Evolutionary conservation across 1,140 invertebrate genomes (phyloP).

Genomic region (Notospermus geniculatus): DNA sequence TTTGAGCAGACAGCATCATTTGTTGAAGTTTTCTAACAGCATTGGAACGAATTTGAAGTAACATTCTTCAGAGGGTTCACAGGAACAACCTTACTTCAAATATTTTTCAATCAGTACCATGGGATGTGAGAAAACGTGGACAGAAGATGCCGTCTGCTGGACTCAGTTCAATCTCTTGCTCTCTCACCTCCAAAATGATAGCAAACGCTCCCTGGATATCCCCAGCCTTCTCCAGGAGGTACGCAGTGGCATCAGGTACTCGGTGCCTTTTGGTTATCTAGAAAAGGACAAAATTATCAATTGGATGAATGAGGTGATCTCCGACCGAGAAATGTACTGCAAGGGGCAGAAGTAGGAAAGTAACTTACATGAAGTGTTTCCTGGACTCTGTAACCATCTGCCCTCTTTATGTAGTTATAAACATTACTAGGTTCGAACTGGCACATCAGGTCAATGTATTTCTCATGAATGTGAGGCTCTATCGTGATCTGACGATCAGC

Average conservation of each 20-base stretch:
- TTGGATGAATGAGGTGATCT: no score
- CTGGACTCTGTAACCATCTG: conserved; percentile 57
- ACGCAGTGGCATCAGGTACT: conserved; percentile 59
- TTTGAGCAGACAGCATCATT: no score
- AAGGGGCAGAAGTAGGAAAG: no score
- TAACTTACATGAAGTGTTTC: conserved; percentile 54
- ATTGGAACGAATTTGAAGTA: no score
- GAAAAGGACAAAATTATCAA: conserved; percentile 16
- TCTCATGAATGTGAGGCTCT: conserved; percentile 47
- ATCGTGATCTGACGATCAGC: conserved; percentile 42
- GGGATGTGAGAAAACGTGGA: no score
- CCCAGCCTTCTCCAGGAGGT: conserved; percentile 61
- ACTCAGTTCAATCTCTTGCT: no score
- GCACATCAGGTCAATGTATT: conserved; percentile 69
- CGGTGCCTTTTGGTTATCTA: conserved; percentile 52
- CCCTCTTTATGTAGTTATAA: conserved; percentile 52
- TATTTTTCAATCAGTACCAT: no score
- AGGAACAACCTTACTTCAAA: no score
- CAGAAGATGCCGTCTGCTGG: no score
- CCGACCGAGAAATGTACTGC: no score
- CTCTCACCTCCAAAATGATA: conserved; percentile 49
- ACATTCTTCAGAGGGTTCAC: no score
- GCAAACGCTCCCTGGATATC: conserved; percentile 60
- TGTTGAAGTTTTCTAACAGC: no score
- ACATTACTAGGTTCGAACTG: conserved; percentile 60